Base-by-base conservation (phyloP, 2,888 invertebrate species). In the Kryphioiulus occultus region DNA sequence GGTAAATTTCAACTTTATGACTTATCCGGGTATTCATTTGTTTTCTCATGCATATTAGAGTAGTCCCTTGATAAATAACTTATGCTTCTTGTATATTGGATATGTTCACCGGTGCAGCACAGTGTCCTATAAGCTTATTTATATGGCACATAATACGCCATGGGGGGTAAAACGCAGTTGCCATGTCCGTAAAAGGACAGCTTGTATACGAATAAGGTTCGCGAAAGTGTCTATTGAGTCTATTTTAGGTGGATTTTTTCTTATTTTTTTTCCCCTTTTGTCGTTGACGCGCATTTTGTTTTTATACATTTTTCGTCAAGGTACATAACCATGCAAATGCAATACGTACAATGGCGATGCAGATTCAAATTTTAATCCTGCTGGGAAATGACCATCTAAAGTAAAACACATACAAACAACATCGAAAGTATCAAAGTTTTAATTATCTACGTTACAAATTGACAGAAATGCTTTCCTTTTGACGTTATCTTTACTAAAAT, bases 21-120 rank as follows among this genome's bases (percentile, higher is more conserved):
- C 78, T 78, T 78, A 78, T 78, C 78, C 78, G 78, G 30, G 78
- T 78, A 78, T 78, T 78, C 78, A 78, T 78, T 78, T 78, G 78
- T 78, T 78, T 78, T 78, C 78, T 78, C 78, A 78, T 78, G 78
- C 78, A 78, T 78, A 78, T 78, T 78, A 78, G 30, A 78, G 78
- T 78, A 30, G 78, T 78, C 78, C 78, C 78, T 78, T 17, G 78
- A 78, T 78, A 78, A 78, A 78, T 78, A 78, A 78, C 78, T 78
- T 78, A 78, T 17, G 78, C 78, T 78, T 19, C 59, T 68, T 68
- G 59, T 68, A 68, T 68, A 68, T 68, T 68, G 59, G 22, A 68
- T n/a, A 68, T 68, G 22, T 68, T 68, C 59, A 22, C 59, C 59
- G 9, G n/a, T 59, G 53, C 53, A 59, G 53, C 53, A 7, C 19